A percentile compares a stretch with the other conserved stretches of the same genome.
These are phyloP conservation scores for Percopsis omiscomaycus DNA, from an alignment of 2,797 vertebrate species.

Conservation along the genomic window DNA sequence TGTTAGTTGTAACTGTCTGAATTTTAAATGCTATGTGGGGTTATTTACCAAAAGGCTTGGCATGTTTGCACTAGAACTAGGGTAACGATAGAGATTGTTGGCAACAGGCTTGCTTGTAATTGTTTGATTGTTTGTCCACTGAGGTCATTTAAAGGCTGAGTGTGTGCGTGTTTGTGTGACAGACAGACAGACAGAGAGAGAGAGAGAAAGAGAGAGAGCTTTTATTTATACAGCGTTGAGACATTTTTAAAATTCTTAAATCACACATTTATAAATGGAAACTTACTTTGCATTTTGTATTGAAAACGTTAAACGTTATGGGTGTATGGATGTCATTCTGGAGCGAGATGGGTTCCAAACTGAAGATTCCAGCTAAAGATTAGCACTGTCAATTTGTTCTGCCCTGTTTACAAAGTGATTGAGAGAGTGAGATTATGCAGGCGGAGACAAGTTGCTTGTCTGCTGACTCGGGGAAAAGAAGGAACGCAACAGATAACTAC, in stretches of 20 bases:
- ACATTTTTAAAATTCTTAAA: too few relatives aligned
- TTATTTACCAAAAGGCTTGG: background rate
- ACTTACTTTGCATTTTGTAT: too few relatives aligned
- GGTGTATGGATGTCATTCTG: too few relatives aligned
- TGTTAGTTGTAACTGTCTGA: background rate
- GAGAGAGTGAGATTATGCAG: conserved; percentile 54
- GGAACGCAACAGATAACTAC: conserved; percentile 18
- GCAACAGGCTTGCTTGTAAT: too few relatives aligned
- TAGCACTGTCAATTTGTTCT: conserved; percentile 44
- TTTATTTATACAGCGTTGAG: too few relatives aligned
- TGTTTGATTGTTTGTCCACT: background rate
- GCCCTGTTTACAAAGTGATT: conserved; percentile 44
- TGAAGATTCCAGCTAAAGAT: too few relatives aligned
- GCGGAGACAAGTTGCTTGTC: conserved; percentile 51
- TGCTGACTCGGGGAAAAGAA: conserved; percentile 12
- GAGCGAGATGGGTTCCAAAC: conserved; percentile 53
- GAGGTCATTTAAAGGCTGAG: background rate
- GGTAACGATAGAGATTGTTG: too few relatives aligned
- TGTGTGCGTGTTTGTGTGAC: background rate
- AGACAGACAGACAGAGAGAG: conserved; percentile 4
- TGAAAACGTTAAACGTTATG: too few relatives aligned
- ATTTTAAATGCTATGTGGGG: background rate
- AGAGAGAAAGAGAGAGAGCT: background rate
- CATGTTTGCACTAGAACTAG: background rate
- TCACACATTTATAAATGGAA: too few relatives aligned